Percentiles rank a stretch among this genome's conserved stretches.
Conservation (phyloP, 1,140 invertebrate species). For the Nixonia krombeini region DNA sequence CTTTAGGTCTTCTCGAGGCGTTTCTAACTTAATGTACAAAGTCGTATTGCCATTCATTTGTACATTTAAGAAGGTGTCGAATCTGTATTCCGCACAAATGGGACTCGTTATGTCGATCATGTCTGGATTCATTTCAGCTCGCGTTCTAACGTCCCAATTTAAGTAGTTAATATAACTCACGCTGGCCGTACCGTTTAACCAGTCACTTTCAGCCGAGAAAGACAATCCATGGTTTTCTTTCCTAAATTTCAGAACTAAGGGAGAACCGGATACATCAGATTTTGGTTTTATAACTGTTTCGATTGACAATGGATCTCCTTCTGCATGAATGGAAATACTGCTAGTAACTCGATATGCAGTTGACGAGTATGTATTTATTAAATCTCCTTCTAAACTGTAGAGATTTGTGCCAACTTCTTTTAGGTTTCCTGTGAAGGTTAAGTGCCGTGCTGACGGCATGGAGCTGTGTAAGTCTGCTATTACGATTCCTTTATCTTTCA, state of each 20-base stretch:
- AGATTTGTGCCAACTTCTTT: constrained; percentile 20
- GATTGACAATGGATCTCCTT: constrained; percentile 16
- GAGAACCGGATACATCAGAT: not conserved
- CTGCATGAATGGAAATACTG: constrained; percentile 13
- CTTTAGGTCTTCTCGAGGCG: constrained; percentile 53
- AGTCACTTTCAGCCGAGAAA: constrained; percentile 14
- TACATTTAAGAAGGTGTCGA: constrained; percentile 57
- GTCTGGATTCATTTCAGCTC: constrained; percentile 2
- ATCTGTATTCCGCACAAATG: constrained; percentile 27
- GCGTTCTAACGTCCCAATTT: constrained; percentile 56
- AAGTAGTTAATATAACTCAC: constrained; percentile 52
- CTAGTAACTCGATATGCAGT: constrained; percentile 32
- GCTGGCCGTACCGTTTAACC: constrained; percentile 40
- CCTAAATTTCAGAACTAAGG: constrained; percentile 36
- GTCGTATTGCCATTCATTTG: constrained; percentile 58
- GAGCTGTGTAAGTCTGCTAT: constrained; percentile 50
- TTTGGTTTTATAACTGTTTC: constrained; percentile 33
- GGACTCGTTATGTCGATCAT: constrained; percentile 17
- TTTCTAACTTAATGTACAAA: constrained; percentile 48
- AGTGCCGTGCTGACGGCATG: constrained; percentile 11
- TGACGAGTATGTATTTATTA: constrained; percentile 42
- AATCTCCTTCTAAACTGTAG: constrained; percentile 49
- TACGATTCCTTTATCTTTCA: constrained; percentile 37
- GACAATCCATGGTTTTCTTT: constrained; percentile 43
- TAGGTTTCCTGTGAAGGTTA: constrained; percentile 53